phyloP scores from a whole-genome alignment of 2,113 vertebrate genomes.

The Aldabrachelys gigantea region DNA sequence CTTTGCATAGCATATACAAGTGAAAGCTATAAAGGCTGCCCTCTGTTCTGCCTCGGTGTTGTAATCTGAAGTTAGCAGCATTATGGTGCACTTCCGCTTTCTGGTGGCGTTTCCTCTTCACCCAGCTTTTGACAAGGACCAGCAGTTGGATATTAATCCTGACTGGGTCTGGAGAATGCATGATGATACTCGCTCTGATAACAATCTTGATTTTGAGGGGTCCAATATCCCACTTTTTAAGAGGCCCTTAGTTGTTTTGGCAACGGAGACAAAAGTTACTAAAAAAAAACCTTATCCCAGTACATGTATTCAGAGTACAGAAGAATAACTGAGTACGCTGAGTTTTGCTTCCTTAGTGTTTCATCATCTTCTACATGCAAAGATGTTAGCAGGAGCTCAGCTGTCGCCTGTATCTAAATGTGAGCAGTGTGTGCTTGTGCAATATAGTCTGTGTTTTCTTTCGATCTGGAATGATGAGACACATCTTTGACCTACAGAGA shows the following conservation, averaged over 20 bases:
- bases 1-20: neutral
- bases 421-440: fast-evolving
- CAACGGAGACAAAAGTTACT: neutral
- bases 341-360: neutral
- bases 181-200: neutral
- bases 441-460: neutral
- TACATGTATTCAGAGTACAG: neutral
- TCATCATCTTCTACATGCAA: neutral
- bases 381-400: neutral
- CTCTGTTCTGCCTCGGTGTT: neutral
- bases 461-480: neutral
- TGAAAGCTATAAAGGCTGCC: neutral
- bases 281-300: neutral
- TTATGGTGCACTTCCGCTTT: neutral
- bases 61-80: neutral
- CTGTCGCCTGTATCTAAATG: neutral
- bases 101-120: neutral
- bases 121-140: neutral
- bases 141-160: neutral
- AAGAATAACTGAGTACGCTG: fast-evolving
- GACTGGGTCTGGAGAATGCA: neutral
- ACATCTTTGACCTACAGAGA: neutral
- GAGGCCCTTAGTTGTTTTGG: neutral
- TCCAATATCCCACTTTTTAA: neutral
- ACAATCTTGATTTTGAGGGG: neutral